Percentiles rank a stretch among this genome's conserved stretches.
phyloP scores from a whole-genome alignment of 1,140 invertebrate genomes.

The Drosophila ficusphila region DNA sequence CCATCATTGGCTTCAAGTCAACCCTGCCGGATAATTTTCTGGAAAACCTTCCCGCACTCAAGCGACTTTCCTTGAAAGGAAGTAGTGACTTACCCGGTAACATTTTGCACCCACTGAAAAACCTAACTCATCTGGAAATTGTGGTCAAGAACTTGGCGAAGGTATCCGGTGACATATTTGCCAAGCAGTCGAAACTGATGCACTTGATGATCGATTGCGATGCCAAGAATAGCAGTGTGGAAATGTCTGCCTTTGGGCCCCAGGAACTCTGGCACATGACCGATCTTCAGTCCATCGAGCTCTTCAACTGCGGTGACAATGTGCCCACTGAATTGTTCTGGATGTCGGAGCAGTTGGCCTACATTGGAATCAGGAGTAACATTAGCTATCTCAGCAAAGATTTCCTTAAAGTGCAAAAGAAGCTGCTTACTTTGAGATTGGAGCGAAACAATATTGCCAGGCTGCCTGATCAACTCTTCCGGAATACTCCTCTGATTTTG shows the following conservation, averaged over 20 bases:
- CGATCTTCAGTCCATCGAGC: conserved; percentile 54
- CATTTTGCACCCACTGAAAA: conserved; percentile 47
- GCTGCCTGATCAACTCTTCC: conserved; percentile 58
- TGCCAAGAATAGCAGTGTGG: conserved; percentile 65
- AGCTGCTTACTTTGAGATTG: conserved; percentile 50
- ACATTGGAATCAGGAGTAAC: conserved; percentile 65
- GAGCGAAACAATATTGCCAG: conserved; percentile 64
- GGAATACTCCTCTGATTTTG: conserved; percentile 46
- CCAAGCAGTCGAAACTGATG: conserved; percentile 49
- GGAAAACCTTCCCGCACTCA: conserved; percentile 46
- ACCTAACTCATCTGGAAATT: conserved; percentile 49
- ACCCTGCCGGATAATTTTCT: conserved; percentile 48
- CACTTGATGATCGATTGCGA: conserved; percentile 59
- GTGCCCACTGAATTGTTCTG: conserved; percentile 67
- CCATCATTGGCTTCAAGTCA: conserved; percentile 55
- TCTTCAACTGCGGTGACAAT: conserved; percentile 68
- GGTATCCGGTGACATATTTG: conserved; percentile 60
- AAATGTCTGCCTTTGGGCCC: conserved; percentile 62
- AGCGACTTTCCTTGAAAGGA: conserved; percentile 50
- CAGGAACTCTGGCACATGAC: conserved; percentile 69
- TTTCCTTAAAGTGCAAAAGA: conserved; percentile 55
- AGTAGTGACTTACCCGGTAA: conserved; percentile 53
- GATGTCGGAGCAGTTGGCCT: conserved; percentile 62
- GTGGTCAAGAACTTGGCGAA: conserved; percentile 58
- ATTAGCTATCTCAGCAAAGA: conserved; percentile 67